phyloP scores from a whole-genome alignment of 2,888 invertebrate genomes.

The Metalampra italica region DNA sequence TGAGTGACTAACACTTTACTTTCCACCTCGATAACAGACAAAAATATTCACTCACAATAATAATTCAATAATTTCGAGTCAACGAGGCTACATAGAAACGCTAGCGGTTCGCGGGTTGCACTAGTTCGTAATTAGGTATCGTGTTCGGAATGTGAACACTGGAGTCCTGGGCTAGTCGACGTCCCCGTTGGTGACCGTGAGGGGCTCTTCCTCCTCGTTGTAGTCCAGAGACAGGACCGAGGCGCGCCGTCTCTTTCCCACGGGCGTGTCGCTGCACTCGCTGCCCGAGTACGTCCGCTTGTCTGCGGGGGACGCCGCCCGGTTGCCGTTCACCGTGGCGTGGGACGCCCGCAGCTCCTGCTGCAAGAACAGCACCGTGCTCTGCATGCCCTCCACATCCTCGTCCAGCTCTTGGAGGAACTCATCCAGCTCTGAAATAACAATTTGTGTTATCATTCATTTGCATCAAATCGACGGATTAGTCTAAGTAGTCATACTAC shows the following conservation, averaged over 20 bases:
- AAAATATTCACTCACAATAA: slow-evolving; percentile 50
- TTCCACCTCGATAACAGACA: slow-evolving; percentile 34
- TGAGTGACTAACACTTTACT: slow-evolving; percentile 45
- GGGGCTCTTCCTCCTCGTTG: slow-evolving; percentile 86
- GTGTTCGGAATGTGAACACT: slow-evolving; percentile 47
- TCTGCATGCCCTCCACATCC: slow-evolving; percentile 99
- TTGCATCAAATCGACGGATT: no score
- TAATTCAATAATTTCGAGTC: slow-evolving; percentile 41
- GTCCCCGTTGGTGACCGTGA: slow-evolving; percentile 84
- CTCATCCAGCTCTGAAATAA: slow-evolving; percentile 91
- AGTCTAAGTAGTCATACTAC: no score
- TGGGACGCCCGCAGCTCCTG: slow-evolving; percentile 91
- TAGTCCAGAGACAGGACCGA: slow-evolving; percentile 86
- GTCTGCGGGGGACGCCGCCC: slow-evolving; percentile 51
- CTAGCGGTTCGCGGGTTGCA: slow-evolving; percentile 43
- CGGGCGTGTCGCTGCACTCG: slow-evolving; percentile 64
- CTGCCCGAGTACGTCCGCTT: slow-evolving; percentile 66
- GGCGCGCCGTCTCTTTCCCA: slow-evolving; percentile 83
- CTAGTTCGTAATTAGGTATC: slow-evolving; percentile 46
- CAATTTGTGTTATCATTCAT: slow-evolving; percentile 3
- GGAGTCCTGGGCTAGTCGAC: slow-evolving; percentile 64
- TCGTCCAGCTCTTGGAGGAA: slow-evolving; percentile 97
- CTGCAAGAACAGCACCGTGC: slow-evolving; percentile 95
- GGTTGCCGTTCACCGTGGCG: slow-evolving; percentile 61
- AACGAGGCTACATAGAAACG: slow-evolving; percentile 34